A percentile compares a stretch with the other conserved stretches of the same genome.
These are phyloP conservation scores for Leptopilina boulardi DNA, from an alignment of 1,140 invertebrate species.

Conservation along the genomic window DNA sequence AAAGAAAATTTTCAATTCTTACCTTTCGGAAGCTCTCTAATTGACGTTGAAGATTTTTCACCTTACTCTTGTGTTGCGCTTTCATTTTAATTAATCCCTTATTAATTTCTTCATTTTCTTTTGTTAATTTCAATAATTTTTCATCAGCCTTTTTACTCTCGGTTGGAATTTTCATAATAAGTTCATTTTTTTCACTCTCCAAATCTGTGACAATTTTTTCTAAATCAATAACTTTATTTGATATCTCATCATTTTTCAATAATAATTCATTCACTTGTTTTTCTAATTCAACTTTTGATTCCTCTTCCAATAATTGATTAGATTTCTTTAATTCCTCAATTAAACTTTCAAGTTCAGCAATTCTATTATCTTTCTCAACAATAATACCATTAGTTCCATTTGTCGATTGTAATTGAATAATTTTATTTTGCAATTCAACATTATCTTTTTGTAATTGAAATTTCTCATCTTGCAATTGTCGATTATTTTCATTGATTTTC, in stretches of 20 bases:
- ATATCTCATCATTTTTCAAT: slow-evolving; percentile 63
- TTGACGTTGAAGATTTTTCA: slow-evolving; percentile 90
- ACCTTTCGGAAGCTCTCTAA: slow-evolving; percentile 86
- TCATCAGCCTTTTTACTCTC: slow-evolving; percentile 69
- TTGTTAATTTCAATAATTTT: slow-evolving; percentile 79
- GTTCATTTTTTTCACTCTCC: slow-evolving; percentile 63
- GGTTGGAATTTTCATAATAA: slow-evolving; percentile 46
- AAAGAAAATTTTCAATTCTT: slow-evolving; percentile 19
- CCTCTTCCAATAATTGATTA: slow-evolving; percentile 62
- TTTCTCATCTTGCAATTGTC: slow-evolving; percentile 66
- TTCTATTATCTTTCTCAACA: slow-evolving; percentile 68
- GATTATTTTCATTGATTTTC: slow-evolving; percentile 63
- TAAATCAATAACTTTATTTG: slow-evolving; percentile 60
- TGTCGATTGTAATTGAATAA: slow-evolving; percentile 50
- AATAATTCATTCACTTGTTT: slow-evolving; percentile 60
- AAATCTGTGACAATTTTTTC: slow-evolving; percentile 63
- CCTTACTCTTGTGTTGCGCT: slow-evolving; percentile 85
- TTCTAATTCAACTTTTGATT: slow-evolving; percentile 63
- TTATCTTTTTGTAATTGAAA: slow-evolving; percentile 67
- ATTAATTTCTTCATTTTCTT: slow-evolving; percentile 85
- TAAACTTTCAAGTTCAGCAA: slow-evolving; percentile 69
- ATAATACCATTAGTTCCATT: slow-evolving; percentile 56
- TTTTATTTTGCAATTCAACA: slow-evolving; percentile 66
- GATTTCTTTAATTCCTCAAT: slow-evolving; percentile 68
- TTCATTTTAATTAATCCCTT: slow-evolving; percentile 91